Evolutionary conservation across 2,888 invertebrate genomes (phyloP).

Genomic region (Adelphocoris suturalis): DNA sequence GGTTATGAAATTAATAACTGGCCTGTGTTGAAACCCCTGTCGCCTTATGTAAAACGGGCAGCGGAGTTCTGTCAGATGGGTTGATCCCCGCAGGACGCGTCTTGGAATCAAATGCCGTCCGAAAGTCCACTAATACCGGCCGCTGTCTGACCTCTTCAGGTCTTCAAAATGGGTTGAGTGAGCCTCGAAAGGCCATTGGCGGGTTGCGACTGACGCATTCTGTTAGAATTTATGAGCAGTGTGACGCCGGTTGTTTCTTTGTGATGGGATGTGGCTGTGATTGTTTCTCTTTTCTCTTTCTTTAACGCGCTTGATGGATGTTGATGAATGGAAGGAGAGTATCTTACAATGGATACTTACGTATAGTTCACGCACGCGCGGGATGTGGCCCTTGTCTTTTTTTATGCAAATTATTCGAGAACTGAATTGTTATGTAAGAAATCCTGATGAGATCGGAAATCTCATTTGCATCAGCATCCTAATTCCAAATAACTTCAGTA

Average conservation of each 20-base stretch:
- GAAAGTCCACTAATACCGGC: conserved; percentile 1
- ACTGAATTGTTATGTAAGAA: too few species aligned
- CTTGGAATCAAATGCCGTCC: conserved; percentile 18
- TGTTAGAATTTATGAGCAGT: neutral
- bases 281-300: neutral
- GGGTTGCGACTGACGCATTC: neutral
- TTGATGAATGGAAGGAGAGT: neutral
- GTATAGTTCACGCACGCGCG: neutral
- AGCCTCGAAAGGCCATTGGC: neutral
- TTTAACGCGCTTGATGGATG: neutral
- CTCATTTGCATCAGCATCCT: too few species aligned
- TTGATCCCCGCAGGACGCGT: conserved; percentile 14
- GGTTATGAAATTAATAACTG: conserved; percentile 65
- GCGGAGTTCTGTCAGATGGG: conserved; percentile 48
- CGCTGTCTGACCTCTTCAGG: neutral
- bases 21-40: conserved; percentile 53
- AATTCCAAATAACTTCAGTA: too few species aligned
- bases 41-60: conserved; percentile 59
- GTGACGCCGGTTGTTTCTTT: neutral
- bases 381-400: neutral
- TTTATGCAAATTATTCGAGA: neutral
- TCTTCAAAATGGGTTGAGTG: conserved; percentile 7
- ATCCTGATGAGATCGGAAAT: too few species aligned
- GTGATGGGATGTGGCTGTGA: neutral
- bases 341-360: neutral